Evolutionary conservation across 2,797 vertebrate genomes (phyloP), one percentile per base, ranked within the genome.

Genomic region (Diglossa cyanea): DNA sequence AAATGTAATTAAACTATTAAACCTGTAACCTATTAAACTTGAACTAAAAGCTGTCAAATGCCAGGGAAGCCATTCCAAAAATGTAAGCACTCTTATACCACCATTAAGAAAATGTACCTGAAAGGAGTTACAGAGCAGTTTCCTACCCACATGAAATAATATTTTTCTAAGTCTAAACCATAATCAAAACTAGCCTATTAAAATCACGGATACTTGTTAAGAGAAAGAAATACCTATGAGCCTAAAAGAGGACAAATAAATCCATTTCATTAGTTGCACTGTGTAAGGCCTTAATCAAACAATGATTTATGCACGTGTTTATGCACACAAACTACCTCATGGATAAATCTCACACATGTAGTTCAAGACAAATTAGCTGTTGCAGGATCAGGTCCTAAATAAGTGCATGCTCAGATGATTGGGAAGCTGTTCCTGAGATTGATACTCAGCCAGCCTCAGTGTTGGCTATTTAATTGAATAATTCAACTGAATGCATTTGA

Each of bases 391-490:
- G 72, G 54, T 54, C 65, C 75, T 77, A 80, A 92, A 45, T 55
- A 75, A 88, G 61, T 35, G 66, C 68, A 76, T 42, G 24, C 72
- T 88, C 72, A 75, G 61, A 86, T 90, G 89, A 80, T 5, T 86
- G 70, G 88, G 89, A 94, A 91, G 65, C 78, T 88, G 33, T 78
- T 92, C 44, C 85, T 73, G 61, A 92, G 58, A 81, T 0, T 87
- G 68, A 62, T 70, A 65, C 44, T 91, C 54, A 86, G 86, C 50
- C 72, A 90, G 40, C 31, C 26, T 65, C 66, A 51, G 33, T 78
- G 65, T 15, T 83, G 91, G 40, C 78, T 81, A 84, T 93, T 91
- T 92, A 96, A 96, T 83, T 86, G 87, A 93, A 77, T 88, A 95
- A 87, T 89, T 65, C 71, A 79, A 54, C 48, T 2, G n/a, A 92